phyloP scores from a whole-genome alignment of 2,113 vertebrate species.

The Mormyrus iriodes region DNA sequence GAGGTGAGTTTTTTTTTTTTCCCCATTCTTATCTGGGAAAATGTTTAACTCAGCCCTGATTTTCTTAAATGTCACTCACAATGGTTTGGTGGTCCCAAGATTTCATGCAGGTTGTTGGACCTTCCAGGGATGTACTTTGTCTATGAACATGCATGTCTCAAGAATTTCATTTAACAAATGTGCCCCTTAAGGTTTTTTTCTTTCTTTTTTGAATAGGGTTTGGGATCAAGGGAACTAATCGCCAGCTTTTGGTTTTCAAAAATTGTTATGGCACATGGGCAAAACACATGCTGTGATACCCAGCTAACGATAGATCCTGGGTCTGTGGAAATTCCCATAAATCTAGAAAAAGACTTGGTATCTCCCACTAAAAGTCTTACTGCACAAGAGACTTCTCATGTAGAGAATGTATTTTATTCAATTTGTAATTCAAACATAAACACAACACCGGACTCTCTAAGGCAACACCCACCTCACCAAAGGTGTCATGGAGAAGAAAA shows the following conservation, averaged over 20 bases:
- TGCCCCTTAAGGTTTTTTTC: neutral
- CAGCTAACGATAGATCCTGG: conserved; percentile 38
- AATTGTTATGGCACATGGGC: conserved; percentile 54
- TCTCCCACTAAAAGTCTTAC: conserved; percentile 45
- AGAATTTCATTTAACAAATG: neutral
- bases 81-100: neutral
- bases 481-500: conserved; percentile 39
- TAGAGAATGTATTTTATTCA: conserved; percentile 31
- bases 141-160: neutral
- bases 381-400: conserved; percentile 41
- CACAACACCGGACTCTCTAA: conserved; percentile 44
- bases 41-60: neutral
- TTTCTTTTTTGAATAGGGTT: conserved; percentile 22
- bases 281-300: conserved; percentile 47
- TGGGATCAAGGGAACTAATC: conserved; percentile 22
- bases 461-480: conserved; percentile 40
- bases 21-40: neutral
- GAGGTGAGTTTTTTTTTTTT: neutral
- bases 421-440: conserved; percentile 41
- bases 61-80: neutral
- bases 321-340: conserved; percentile 38
- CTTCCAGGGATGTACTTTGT: neutral
- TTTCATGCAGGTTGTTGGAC: neutral
- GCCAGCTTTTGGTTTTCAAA: neutral
- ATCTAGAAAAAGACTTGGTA: conserved; percentile 39